Conservation (phyloP, 1,140 invertebrate genomes). For the Drosophila kepulauana region DNA sequence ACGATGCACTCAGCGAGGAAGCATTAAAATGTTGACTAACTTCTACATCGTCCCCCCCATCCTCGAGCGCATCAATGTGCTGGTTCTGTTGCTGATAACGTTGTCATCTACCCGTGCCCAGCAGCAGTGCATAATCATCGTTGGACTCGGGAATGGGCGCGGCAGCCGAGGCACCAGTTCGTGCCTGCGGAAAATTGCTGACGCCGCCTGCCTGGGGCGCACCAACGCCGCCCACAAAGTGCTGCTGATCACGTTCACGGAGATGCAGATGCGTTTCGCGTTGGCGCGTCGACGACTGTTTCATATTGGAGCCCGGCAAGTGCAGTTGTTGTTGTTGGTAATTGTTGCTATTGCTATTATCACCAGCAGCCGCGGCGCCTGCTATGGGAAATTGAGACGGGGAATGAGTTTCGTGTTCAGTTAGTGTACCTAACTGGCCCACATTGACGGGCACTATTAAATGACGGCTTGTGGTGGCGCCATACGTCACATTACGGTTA, state of each 20-base stretch:
- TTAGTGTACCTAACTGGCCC: slow-evolving; percentile 58
- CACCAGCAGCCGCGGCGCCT: slow-evolving; percentile 55
- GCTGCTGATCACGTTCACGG: slow-evolving; percentile 60
- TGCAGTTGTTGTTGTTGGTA: slow-evolving; percentile 79
- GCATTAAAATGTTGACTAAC: slow-evolving; percentile 73
- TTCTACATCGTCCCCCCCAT: slow-evolving; percentile 66
- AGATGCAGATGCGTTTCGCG: slow-evolving; percentile 70
- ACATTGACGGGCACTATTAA: slow-evolving; percentile 67
- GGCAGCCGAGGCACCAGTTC: slow-evolving; percentile 54
- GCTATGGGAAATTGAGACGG: slow-evolving; percentile 81
- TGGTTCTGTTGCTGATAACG: slow-evolving; percentile 64
- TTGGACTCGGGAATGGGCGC: slow-evolving; percentile 77
- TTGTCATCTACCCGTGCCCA: slow-evolving; percentile 80
- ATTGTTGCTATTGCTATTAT: slow-evolving; percentile 73
- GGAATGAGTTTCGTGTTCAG: slow-evolving; percentile 66
- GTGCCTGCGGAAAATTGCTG: slow-evolving; percentile 65
- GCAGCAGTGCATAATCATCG: slow-evolving; percentile 76
- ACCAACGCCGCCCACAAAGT: slow-evolving; percentile 57
- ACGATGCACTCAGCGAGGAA: slow-evolving; percentile 70
- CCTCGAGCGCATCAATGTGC: slow-evolving; percentile 57
- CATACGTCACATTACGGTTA: slow-evolving; percentile 65
- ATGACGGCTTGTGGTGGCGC: slow-evolving; percentile 61
- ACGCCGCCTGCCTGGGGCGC: slow-evolving; percentile 39
- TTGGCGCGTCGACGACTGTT: slow-evolving; percentile 57
- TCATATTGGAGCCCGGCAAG: slow-evolving; percentile 51